Conservation (phyloP, 37 sponge, comb jelly and placozoan species). For the Mnemiopsis leidyi region DNA sequence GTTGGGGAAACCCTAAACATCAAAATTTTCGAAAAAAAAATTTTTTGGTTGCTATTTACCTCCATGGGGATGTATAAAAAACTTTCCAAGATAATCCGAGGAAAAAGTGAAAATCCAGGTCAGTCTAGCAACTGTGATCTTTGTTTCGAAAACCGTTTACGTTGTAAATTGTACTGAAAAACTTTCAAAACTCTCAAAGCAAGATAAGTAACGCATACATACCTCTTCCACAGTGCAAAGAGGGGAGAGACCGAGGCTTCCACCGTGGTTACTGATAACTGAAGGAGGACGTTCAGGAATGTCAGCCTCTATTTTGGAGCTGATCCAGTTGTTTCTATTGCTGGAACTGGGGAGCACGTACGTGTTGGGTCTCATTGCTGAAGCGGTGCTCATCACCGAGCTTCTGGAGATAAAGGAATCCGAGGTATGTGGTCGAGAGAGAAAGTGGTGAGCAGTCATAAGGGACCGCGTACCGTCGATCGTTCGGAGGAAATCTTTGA, state of each 20-base stretch:
- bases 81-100: too few relatives aligned
- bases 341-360: not conserved
- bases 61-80: too few relatives aligned
- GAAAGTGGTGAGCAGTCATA: slow-evolving; percentile 66
- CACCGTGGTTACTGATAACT: slow-evolving; percentile 14
- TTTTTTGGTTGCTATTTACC: too few relatives aligned
- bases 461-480: slow-evolving; percentile 73
- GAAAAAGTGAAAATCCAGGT: too few relatives aligned
- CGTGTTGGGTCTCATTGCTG: not conserved
- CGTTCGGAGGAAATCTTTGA: slow-evolving; percentile 73
- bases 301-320: not conserved
- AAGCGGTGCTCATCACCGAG: not conserved
- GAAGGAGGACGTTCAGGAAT: not conserved
- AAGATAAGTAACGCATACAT: not conserved
- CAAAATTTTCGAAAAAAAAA: too few relatives aligned
- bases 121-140: too few relatives aligned
- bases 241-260: not conserved
- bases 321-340: not conserved
- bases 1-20: too few relatives aligned
- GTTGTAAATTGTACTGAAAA: too few relatives aligned
- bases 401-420: slow-evolving; percentile 5
- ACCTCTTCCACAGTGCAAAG: slow-evolving; percentile 24
- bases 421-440: not conserved
- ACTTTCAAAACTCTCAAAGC: too few relatives aligned
- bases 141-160: too few relatives aligned